A percentile compares a stretch with the other conserved stretches of the same genome.
Conservation (phyloP, 2,797 vertebrate genomes). For the Denticeps clupeoides region DNA sequence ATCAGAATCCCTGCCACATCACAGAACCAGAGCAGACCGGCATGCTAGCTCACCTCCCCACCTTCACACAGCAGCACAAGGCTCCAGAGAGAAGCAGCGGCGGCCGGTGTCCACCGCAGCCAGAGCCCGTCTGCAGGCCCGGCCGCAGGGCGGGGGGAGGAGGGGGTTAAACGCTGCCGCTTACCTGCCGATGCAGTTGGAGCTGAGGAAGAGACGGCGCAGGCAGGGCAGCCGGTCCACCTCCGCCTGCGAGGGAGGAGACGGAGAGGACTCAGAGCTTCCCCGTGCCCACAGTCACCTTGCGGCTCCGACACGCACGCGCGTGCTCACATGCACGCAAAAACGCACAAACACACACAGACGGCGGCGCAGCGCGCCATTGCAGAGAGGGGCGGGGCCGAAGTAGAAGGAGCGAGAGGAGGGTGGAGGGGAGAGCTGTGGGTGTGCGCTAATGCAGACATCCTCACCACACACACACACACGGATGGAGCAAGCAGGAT, state of each 20-base stretch:
- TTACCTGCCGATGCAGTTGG: slow-evolving; percentile 96
- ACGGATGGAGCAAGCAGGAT: no score
- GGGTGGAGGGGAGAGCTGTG: slow-evolving; percentile 13
- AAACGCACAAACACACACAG: slow-evolving; percentile 27
- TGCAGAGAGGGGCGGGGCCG: slow-evolving; percentile 55
- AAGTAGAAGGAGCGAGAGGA: slow-evolving; percentile 38
- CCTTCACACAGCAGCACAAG: not conserved
- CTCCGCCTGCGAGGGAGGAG: slow-evolving; percentile 70
- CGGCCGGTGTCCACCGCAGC: not conserved
- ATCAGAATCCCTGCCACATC: no score
- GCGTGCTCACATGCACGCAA: slow-evolving; percentile 43
- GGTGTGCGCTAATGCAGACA: slow-evolving; percentile 34
- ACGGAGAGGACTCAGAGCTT: slow-evolving; percentile 37
- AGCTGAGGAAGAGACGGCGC: slow-evolving; percentile 92
- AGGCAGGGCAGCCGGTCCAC: slow-evolving; percentile 85
- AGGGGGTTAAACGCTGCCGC: slow-evolving; percentile 47
- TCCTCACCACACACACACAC: slow-evolving; percentile 21
- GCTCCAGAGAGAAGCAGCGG: not conserved
- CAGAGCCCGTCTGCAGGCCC: not conserved
- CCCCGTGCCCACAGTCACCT: slow-evolving; percentile 60
- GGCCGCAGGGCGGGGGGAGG: slow-evolving; percentile 22
- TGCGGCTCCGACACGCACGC: slow-evolving; percentile 57
- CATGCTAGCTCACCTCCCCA: no score
- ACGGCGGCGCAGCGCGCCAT: slow-evolving; percentile 39
- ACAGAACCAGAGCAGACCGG: no score